Conservation (phyloP, 2,888 invertebrate species). For the Pegoplata infirma region DNA sequence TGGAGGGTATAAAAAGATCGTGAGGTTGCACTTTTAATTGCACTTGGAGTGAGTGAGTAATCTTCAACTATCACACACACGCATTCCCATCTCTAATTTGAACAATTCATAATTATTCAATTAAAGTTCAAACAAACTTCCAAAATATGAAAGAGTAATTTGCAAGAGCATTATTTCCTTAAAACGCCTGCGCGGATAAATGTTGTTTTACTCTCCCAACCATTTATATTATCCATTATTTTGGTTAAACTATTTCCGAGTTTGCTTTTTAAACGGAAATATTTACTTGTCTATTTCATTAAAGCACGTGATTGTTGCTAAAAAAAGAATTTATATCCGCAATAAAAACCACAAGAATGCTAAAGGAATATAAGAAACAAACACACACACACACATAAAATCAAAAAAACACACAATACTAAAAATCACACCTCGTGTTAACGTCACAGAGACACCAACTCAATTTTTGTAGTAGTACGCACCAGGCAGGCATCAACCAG, state of each 20-base stretch:
- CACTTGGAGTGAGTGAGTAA: no score
- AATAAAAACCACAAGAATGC: slow-evolving; percentile 41
- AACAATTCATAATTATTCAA: no score
- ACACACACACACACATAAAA: no score
- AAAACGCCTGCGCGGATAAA: slow-evolving; percentile 27
- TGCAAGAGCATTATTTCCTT: no score
- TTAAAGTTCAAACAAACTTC: no score
- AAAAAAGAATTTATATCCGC: slow-evolving; percentile 22
- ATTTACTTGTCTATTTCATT: slow-evolving; percentile 17
- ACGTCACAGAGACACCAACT: slow-evolving; percentile 23
- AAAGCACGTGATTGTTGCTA: slow-evolving; percentile 51
- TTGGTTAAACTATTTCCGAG: background rate
- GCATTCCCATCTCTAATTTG: no score
- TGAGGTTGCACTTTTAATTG: no score
- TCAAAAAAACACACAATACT: slow-evolving; percentile 14
- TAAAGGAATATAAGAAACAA: slow-evolving; percentile 21
- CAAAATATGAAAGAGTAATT: no score
- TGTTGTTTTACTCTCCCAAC: background rate
- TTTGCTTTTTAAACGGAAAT: slow-evolving; percentile 29
- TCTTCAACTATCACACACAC: no score
- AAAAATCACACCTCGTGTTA: slow-evolving; percentile 32
- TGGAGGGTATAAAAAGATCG: no score
- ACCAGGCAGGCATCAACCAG: slow-evolving; percentile 11
- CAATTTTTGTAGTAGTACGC: slow-evolving; percentile 22
- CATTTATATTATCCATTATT: background rate